These are phyloP conservation scores for Platichthys flesus DNA, from an alignment of 2,113 vertebrate species.

Conservation along the genomic window DNA sequence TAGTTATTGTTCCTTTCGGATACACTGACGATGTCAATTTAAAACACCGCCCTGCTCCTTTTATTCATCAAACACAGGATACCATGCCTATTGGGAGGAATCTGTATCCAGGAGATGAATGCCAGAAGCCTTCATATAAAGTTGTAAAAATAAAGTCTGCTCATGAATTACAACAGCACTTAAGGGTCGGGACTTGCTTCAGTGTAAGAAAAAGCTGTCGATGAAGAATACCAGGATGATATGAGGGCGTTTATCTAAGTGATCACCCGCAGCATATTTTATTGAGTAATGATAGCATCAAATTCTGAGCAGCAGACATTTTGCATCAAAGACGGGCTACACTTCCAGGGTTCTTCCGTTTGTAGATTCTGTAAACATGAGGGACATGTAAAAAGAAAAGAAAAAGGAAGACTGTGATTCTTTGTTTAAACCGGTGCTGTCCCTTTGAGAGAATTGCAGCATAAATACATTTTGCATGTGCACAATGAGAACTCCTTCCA, in stretches of 20 bases:
- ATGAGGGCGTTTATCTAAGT: slow-evolving; percentile 44
- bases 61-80: slow-evolving; percentile 25
- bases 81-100: slow-evolving; percentile 28
- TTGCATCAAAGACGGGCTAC: slow-evolving; percentile 55
- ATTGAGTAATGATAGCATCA: slow-evolving; percentile 40
- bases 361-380: slow-evolving; percentile 67
- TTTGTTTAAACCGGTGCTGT: slow-evolving; percentile 13
- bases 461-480: background rate
- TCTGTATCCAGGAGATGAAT: slow-evolving; percentile 37
- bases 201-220: slow-evolving; percentile 33
- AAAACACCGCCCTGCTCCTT: slow-evolving; percentile 17
- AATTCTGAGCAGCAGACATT: slow-evolving; percentile 34
- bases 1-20: slow-evolving; percentile 24
- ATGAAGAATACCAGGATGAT: slow-evolving; percentile 51
- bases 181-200: slow-evolving; percentile 54
- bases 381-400: slow-evolving; percentile 38
- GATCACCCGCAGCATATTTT: slow-evolving; percentile 36
- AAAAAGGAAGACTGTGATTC: background rate
- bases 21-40: slow-evolving; percentile 28
- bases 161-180: slow-evolving; percentile 53
- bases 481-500: background rate
- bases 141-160: slow-evolving; percentile 57
- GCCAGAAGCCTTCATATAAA: slow-evolving; percentile 45
- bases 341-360: slow-evolving; percentile 53
- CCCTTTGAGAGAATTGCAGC: background rate